phyloP scores from a whole-genome alignment of 35 echinoderm and acorn worm species.

The Ptychodera flava region DNA sequence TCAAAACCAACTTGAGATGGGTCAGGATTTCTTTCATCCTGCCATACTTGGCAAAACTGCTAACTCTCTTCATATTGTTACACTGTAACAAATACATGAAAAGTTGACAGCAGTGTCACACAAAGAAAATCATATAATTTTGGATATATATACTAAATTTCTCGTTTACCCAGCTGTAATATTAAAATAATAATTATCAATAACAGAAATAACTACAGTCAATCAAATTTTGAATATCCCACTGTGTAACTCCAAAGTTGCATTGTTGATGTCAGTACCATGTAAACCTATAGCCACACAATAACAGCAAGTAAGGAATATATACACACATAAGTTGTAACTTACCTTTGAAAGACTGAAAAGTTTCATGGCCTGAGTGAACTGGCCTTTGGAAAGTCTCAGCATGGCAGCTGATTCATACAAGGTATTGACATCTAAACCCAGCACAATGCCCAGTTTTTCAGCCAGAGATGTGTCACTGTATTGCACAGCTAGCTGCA shows the following conservation, averaged over 20 bases:
- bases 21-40: slow-evolving; percentile 50
- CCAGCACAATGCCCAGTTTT: slow-evolving; percentile 75
- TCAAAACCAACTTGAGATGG: slow-evolving; percentile 28
- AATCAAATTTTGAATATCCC: no score
- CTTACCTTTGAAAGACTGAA: slow-evolving; percentile 48
- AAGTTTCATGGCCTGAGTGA: slow-evolving; percentile 57
- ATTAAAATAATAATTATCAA: no score
- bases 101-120: no score
- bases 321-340: not conserved
- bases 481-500: slow-evolving; percentile 45
- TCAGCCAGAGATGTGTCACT: slow-evolving; percentile 38
- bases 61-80: slow-evolving; percentile 34
- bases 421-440: slow-evolving; percentile 53
- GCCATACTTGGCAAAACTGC: slow-evolving; percentile 39
- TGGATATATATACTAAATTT: no score
- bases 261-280: no score
- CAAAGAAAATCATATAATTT: no score
- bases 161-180: no score
- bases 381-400: slow-evolving; percentile 43
- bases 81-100: slow-evolving; percentile 20
- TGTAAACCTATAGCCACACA: no score
- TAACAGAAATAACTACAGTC: no score
- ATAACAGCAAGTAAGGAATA: no score
- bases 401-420: slow-evolving; percentile 62
- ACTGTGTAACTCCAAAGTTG: no score